Percentiles rank a stretch among this genome's conserved stretches.
Evolutionary conservation across 2,113 vertebrate genomes (phyloP).

Genomic region (Xenopus tropicalis): UCB_Xtro_10.0 CM004447.2:132502001-132502500

Average conservation of each 20-base stretch:
- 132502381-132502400: too few relatives aligned
- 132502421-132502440: too few relatives aligned
- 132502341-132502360: not conserved
- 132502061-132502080: conserved; percentile 22
- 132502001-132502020: too few relatives aligned
- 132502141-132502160: conserved; percentile 25
- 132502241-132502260: not conserved
- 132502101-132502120: conserved; percentile 19
- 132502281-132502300: too few relatives aligned
- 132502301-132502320: not conserved
- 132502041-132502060: too few relatives aligned
- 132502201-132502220: conserved; percentile 14
- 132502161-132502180: conserved; percentile 19
- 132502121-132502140: conserved; percentile 9
- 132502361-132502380: too few relatives aligned
- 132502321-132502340: not conserved
- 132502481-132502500: too few relatives aligned
- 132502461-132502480: too few relatives aligned
- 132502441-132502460: too few relatives aligned
- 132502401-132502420: too few relatives aligned
- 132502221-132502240: conserved; percentile 23
- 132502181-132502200: conserved; percentile 30
- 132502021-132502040: too few relatives aligned
- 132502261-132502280: too few relatives aligned
- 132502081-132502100: not conserved